Base-by-base conservation (phyloP, 2,113 vertebrate genomes). In the Grantiella picta region DNA sequence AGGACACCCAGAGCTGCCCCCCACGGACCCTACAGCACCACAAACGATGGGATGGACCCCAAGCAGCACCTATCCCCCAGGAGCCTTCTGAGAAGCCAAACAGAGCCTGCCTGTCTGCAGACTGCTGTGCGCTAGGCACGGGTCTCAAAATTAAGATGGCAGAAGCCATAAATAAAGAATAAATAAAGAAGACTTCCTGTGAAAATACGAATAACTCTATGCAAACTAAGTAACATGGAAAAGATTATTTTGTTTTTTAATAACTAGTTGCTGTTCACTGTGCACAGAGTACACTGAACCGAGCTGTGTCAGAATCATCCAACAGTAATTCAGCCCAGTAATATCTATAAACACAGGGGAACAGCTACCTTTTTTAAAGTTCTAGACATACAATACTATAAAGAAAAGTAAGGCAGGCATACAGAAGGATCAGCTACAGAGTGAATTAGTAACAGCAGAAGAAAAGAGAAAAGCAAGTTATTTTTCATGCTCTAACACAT, bases 41-140 rank as follows among this genome's bases (percentile, higher is more conserved):
- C 1, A 35, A 56, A 40, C 27, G 24, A 29, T 0, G 40, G 66
- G 1, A 44, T 21, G 64, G 82, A 35, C 64, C 78, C 40, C 35
- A 2, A 33, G 23, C 18, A 10, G 45, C 59, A 76, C 35, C 50
- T 38, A 29, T 42, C 35, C 19, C 69, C 29, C 52, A 12, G n/a
- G 2, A 60, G n/a, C 73, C 61, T 18, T 27, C 85, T 65, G 65
- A 35, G 33, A 33, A 3, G 47, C 47, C 73, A 61, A 38, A n/a
- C 1, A 0, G 42, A 59, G 61, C 0, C 0, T 18, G 36, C 13
- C 83, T 22, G 63, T 9, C 49, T 42, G 64, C 68, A 66, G 80
- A 19, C 68, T 72, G 68, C 49, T 27, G 11, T 2, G 29, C 18
- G 11, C 5, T 11, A 27, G 7, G 7, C 23, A 42, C 11, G 5